Conservation (phyloP, 2,888 invertebrate species). For the Metellina segmentata region DNA sequence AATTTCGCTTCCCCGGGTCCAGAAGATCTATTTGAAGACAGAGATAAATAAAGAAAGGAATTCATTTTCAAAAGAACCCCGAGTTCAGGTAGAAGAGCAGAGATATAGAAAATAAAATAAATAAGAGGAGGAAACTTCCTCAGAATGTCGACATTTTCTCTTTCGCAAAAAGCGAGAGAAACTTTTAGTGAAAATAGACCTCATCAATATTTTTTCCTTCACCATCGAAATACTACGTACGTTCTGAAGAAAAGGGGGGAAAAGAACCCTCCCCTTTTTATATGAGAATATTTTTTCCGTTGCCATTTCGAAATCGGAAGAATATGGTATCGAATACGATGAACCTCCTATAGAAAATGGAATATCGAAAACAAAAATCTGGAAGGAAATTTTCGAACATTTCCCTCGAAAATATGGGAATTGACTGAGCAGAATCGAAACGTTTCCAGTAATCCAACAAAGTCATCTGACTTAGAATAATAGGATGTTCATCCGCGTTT, state of each 20-base stretch:
- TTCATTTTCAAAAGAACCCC: background rate
- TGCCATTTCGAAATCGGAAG: conserved; percentile 20
- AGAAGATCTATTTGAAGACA: conserved; percentile 18
- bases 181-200: conserved; percentile 51
- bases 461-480: background rate
- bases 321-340: conserved; percentile 29
- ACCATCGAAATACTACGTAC: background rate
- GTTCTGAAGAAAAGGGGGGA: background rate
- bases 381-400: background rate
- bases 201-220: conserved; percentile 36
- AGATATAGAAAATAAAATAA: conserved; percentile 4
- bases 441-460: background rate
- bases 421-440: background rate
- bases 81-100: conserved; percentile 1
- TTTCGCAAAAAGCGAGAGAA: background rate
- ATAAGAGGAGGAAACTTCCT: conserved; percentile 3
- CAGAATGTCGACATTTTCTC: conserved; percentile 7
- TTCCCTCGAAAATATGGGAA: background rate
- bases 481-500: too few species aligned
- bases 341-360: background rate
- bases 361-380: conserved; percentile 12
- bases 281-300: background rate
- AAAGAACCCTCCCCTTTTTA: conserved; percentile 5
- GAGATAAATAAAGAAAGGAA: conserved; percentile 36
- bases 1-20: background rate